These are phyloP conservation scores for Callipepla californica DNA, from an alignment of 2,113 vertebrate genomes.

Conservation along the genomic window DNA sequence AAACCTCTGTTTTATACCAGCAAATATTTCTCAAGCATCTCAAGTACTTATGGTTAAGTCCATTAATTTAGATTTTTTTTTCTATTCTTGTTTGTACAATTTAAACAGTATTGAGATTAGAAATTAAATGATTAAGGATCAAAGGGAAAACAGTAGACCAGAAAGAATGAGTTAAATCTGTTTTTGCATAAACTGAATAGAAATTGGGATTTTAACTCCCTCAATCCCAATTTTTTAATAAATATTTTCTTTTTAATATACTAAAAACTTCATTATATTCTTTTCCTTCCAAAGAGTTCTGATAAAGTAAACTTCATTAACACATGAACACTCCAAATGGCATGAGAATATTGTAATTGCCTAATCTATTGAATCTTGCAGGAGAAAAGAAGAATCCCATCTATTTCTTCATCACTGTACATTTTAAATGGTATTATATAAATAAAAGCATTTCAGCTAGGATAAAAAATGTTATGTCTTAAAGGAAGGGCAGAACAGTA, in stretches of 20 bases:
- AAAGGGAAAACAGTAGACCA: background rate
- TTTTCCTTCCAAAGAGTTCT: background rate
- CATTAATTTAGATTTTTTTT: constrained; percentile 27
- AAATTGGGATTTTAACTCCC: background rate
- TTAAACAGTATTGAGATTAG: background rate
- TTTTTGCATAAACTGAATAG: background rate
- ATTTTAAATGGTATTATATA: background rate
- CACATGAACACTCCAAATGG: background rate
- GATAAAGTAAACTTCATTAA: background rate
- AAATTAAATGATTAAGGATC: background rate
- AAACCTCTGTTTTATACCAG: constrained; percentile 23
- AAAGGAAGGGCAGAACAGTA: background rate
- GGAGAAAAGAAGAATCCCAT: background rate
- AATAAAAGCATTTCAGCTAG: background rate
- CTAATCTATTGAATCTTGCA: background rate
- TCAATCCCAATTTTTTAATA: background rate
- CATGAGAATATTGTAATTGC: background rate
- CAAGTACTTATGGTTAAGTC: background rate
- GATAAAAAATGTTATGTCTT: background rate
- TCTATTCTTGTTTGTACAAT: constrained; percentile 9
- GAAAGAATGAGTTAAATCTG: background rate
- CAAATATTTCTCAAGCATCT: constrained; percentile 44
- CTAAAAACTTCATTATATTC: background rate
- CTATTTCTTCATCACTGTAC: background rate
- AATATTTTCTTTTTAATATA: background rate